Evolutionary conservation across 2,888 invertebrate species (phyloP), one percentile per base, ranked within the genome.

Genomic region (Sturmia bella): DNA sequence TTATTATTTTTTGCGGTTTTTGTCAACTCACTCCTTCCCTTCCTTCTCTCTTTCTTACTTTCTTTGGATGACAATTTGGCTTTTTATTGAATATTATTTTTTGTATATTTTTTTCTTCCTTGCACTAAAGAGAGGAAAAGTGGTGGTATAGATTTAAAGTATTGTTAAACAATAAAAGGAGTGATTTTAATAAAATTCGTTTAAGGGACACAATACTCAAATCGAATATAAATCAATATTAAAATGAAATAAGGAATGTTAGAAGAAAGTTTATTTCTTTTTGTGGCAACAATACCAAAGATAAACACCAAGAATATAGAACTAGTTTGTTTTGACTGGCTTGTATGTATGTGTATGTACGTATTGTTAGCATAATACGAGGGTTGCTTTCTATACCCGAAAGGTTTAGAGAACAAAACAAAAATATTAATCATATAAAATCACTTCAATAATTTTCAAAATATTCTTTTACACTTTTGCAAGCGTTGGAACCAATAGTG

Each of bases 1-100:
- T 81, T 70, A 68, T 72, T 72, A 68, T 80, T 81, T 75, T 75
- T 79, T 68, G 66, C 43, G 69, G 80, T 56, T 74, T 68, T 37
- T 74, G 63, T 69, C 52, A 37, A 69, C 21, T 54, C 73, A n/a
- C 41, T 57, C 69, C 17, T 59, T 32, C 17, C 56, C 61, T 76
- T 32, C 57, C 57, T 77, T 5, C 4, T n/a, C 11, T 12, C 5
- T 27, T 37, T 48, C 7, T 41, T 69, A 52, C 27, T 9, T 59
- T 52, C 59, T 80, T 76, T 82, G 45, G 32, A 37, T 77, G 64
- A 80, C 77, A 82, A 72, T 84, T 79, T 74, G 50, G 24, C 73
- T 83, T 84, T 83, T 83, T 83, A 83, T 84, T 84, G 76, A 79
- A 81, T 83, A 69, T 84, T 83, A 52, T 45, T 52, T 32, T 61